These are phyloP conservation scores for Bagarius yarrelli DNA, from an alignment of 2,113 vertebrate species.

Conservation along the genomic window DNA sequence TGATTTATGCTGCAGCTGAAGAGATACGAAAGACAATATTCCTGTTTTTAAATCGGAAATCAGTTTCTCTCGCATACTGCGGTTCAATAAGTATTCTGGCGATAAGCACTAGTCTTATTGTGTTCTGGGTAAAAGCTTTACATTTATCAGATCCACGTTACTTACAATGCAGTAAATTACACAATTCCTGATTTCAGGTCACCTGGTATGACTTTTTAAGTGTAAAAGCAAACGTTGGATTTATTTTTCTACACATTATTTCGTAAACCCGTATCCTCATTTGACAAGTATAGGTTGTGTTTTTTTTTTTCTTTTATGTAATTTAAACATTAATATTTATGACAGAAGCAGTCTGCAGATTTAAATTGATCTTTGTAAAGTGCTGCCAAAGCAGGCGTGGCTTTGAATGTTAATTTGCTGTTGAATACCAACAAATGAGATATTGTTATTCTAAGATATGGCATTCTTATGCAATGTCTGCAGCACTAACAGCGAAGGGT, in stretches of 20 bases:
- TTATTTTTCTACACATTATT: not conserved
- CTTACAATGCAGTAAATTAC: conserved; percentile 27
- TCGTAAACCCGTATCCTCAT: not conserved
- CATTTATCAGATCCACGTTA: conserved; percentile 33
- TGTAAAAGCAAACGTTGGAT: not conserved
- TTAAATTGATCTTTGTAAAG: not conserved
- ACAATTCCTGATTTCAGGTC: not conserved
- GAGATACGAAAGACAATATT: conserved; percentile 41
- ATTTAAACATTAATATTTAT: conserved; percentile 12
- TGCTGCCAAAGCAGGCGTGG: not conserved
- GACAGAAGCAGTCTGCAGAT: not conserved
- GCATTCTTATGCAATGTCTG: not conserved
- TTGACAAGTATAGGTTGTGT: conserved; percentile 14
- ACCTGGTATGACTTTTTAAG: not conserved
- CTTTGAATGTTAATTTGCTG: not conserved
- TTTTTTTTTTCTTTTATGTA: not conserved
- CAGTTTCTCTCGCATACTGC: conserved; percentile 19
- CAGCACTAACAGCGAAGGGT: not conserved
- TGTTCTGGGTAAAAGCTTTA: conserved; percentile 27
- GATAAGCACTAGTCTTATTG: conserved; percentile 38
- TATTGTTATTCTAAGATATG: not conserved
- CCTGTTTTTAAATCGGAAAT: conserved; percentile 39
- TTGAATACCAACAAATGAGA: not conserved
- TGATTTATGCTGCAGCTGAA: conserved; percentile 35
- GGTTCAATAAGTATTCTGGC: conserved; percentile 43